Evolutionary conservation across 2,888 invertebrate genomes (phyloP), one percentile per base, ranked within the genome.

Genomic region (Chrysolina oricalcia): DNA sequence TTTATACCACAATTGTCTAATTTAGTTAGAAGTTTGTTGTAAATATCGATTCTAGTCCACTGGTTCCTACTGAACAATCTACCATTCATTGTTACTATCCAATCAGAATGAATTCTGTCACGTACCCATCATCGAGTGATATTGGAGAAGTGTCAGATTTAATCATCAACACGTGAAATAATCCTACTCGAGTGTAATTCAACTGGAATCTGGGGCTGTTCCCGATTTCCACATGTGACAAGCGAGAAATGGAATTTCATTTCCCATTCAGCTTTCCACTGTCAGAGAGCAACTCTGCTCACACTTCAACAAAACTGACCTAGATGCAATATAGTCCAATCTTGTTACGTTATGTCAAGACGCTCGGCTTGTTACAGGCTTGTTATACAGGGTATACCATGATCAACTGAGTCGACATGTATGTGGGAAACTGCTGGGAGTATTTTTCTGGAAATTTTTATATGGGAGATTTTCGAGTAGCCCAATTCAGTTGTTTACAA

Each of bases 211-310:
- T 2, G 13, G 15, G 15, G 13, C 10, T 5, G 21, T 56, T 56
- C 23, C 56, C 23, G 56, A 56, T 56, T 56, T 19, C 21, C 19
- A 13, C 56, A 56, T 56, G 15, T 56, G 56, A 56, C 56, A 56
- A 21, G 21, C 56, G 48, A 13, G 23, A 23, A 13, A 21, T 23
- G 21, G 19, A 56, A 21, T 56, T 19, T 19, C 23, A 56, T 56
- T 21, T 56, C 23, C 56, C 15, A 56, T 56, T 56, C 56, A 23
- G 56, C 19, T 21, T 56, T 10, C 19, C 23, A 23, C 3, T 13
- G 19, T 19, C 56, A 21, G 56, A 23, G 13, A 21, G 21, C 13
- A 56, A 17, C n/a, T 48, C 21, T 21, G 19, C 23, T 56, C 17
- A 13, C 23, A 21, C 23, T 56, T 23, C 21, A 21, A 13, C 21